Conservation (phyloP, 2,113 vertebrate species). For the Eurypyga helias region DNA sequence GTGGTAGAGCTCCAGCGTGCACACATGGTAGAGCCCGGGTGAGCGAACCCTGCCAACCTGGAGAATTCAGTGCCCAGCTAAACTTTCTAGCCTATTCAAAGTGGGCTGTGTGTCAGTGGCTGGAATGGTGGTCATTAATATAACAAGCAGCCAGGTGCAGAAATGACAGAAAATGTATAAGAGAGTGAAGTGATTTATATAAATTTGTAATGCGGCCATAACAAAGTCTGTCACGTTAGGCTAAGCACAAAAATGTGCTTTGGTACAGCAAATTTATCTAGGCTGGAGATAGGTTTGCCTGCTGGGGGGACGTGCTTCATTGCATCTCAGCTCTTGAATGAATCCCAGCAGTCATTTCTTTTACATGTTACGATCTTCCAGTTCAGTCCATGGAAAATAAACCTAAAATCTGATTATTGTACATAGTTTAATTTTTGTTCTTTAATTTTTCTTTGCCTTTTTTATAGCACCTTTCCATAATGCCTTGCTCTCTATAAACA, state of each 20-base stretch:
- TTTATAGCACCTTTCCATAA: neutral
- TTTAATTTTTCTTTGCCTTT: neutral
- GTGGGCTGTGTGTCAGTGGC: neutral
- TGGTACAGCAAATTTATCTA: neutral
- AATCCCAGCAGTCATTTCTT: neutral
- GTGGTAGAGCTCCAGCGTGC: fast-evolving
- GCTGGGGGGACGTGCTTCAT: neutral
- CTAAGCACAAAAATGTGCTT: neutral
- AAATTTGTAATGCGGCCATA: neutral
- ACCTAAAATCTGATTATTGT: neutral
- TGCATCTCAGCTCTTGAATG: neutral
- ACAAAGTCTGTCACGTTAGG: neutral
- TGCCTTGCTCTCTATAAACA: neutral
- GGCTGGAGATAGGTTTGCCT: neutral
- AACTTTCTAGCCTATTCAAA: neutral
- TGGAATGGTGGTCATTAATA: neutral
- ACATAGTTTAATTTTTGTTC: neutral
- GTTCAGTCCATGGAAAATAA: neutral
- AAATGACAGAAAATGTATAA: neutral
- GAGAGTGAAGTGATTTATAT: neutral
- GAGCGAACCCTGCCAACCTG: neutral
- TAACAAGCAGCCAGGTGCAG: neutral
- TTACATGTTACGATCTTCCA: neutral
- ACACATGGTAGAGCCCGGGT: neutral
- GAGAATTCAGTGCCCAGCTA: neutral